Percentiles rank a stretch among this genome's conserved stretches.
Conservation (phyloP, 2,888 invertebrate genomes). For the Globia sparganii region DNA sequence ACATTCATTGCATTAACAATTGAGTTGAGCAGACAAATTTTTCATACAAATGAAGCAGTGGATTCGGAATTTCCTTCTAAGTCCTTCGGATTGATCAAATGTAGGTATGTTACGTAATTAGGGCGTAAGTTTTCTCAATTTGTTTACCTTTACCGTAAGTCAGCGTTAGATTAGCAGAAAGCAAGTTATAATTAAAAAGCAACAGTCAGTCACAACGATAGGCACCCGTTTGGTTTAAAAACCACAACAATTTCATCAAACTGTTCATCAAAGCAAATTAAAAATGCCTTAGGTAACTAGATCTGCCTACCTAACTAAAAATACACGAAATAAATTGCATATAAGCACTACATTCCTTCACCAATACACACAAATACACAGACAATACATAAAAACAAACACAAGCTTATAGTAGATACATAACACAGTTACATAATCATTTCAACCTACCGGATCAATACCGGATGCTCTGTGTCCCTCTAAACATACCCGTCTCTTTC, state of each 20-base stretch:
- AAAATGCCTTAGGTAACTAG: not conserved
- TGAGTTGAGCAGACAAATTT: too few relatives aligned
- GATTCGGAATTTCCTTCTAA: not conserved
- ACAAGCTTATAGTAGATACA: constrained; percentile 27
- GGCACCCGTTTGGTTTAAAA: not conserved
- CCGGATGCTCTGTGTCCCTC: constrained; percentile 61
- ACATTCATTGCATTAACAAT: too few relatives aligned
- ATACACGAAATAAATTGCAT: not conserved
- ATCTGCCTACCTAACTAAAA: not conserved
- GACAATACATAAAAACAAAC: constrained; percentile 10
- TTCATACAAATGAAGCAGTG: not conserved
- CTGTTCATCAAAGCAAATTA: not conserved
- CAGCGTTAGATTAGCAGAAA: not conserved
- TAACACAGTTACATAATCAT: constrained; percentile 54
- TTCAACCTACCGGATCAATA: constrained; percentile 68
- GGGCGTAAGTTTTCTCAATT: not conserved
- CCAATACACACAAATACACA: constrained; percentile 5
- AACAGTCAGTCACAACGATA: not conserved
- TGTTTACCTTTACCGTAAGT: not conserved
- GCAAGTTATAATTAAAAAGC: not conserved
- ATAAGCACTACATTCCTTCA: not conserved
- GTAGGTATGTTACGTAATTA: not conserved
- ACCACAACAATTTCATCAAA: not conserved
- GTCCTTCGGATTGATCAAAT: not conserved
- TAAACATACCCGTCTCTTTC: constrained; percentile 49